These are phyloP conservation scores for Girardinus metallicus DNA, from an alignment of 2,797 vertebrate species.

Conservation along the genomic window DNA sequence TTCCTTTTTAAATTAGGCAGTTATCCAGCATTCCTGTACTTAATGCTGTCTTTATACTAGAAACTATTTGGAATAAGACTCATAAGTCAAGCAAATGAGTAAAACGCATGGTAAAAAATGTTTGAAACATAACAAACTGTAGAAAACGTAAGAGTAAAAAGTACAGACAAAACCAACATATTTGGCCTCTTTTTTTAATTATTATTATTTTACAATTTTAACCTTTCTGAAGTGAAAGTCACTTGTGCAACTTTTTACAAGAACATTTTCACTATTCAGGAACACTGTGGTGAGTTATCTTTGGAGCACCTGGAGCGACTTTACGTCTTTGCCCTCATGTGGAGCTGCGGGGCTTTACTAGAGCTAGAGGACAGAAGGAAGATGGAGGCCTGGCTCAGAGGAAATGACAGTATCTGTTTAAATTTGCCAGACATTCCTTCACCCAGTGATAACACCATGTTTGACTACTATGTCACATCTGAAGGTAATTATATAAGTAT, in stretches of 20 bases:
- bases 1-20: background rate
- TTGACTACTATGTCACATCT: conserved; percentile 88
- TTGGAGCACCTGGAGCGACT: conserved; percentile 86
- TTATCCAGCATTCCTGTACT: background rate
- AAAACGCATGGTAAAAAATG: background rate
- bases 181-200: background rate
- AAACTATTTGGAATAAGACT: background rate
- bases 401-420: conserved; percentile 72
- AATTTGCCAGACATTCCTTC: conserved; percentile 83
- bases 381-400: conserved; percentile 90
- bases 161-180: background rate
- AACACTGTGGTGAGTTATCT: conserved; percentile 85
- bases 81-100: background rate
- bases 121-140: background rate
- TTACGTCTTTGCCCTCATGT: conserved; percentile 93
- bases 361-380: conserved; percentile 87
- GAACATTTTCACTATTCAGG: conserved; percentile 73
- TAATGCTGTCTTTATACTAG: background rate
- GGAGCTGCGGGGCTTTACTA: conserved; percentile 91
- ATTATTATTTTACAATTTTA: background rate
- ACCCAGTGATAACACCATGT: conserved; percentile 86
- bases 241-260: background rate
- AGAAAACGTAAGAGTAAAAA: background rate
- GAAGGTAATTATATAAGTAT: conserved; percentile 80
- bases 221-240: background rate